phyloP scores from a whole-genome alignment of 2,888 invertebrate genomes.

The Eustalomyia histrio region DNA sequence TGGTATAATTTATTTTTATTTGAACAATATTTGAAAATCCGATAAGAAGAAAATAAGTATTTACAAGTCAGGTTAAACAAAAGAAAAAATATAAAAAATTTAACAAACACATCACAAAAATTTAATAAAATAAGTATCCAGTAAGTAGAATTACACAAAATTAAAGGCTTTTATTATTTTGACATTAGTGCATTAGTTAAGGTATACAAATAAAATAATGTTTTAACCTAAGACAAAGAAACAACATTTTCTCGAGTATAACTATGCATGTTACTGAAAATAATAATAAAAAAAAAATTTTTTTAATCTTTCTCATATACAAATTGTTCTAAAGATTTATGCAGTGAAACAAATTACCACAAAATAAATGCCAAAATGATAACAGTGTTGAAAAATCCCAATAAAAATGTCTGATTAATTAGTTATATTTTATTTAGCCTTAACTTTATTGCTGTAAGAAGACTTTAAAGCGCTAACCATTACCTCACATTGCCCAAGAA shows the following conservation, averaged over 20 bases:
- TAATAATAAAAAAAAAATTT: no score
- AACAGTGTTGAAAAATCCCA: slow-evolving; percentile 17
- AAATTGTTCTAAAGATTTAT: slow-evolving; percentile 9
- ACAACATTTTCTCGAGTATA: background rate
- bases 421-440: slow-evolving; percentile 11
- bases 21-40: background rate
- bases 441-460: slow-evolving; percentile 3
- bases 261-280: no score
- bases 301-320: background rate
- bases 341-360: slow-evolving; percentile 4
- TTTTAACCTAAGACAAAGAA: background rate
- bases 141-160: background rate
- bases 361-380: slow-evolving; percentile 14
- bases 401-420: slow-evolving; percentile 51
- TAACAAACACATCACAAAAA: background rate
- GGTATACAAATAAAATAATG: background rate
- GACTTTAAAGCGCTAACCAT: no score
- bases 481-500: no score
- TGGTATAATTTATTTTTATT: slow-evolving; percentile 7
- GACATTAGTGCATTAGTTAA: background rate
- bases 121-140: background rate
- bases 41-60: slow-evolving; percentile 4
- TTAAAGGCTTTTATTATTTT: background rate
- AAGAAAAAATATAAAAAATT: background rate
- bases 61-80: background rate